Percentiles rank a stretch among this genome's conserved stretches.
phyloP scores from a whole-genome alignment of 1,140 invertebrate species.

The Trissolcus basalis region DNA sequence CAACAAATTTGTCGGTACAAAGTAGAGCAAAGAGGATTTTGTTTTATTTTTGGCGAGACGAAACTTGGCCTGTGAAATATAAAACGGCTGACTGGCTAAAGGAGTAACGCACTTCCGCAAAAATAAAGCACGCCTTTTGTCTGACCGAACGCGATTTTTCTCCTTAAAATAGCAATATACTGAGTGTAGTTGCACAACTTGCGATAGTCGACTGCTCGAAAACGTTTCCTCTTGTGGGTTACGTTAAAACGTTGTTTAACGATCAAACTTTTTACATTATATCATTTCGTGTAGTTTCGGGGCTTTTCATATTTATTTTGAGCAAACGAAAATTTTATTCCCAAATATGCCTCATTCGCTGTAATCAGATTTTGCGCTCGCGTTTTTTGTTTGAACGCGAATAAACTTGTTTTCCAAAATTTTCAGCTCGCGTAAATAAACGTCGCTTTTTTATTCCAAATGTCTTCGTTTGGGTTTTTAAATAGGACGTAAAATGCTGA shows the following conservation, averaged over 20 bases:
- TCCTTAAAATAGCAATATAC: conserved; percentile 51
- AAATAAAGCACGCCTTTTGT: conserved; percentile 42
- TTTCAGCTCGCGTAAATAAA: too few species aligned
- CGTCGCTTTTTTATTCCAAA: too few species aligned
- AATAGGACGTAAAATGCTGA: too few species aligned
- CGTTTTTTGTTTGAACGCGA: too few species aligned
- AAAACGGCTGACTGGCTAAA: conserved; percentile 17
- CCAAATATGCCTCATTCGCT: not conserved
- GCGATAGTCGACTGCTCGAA: conserved; percentile 12
- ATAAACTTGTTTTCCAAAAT: too few species aligned
- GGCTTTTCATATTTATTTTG: conserved; percentile 8
- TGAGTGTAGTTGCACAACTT: conserved; percentile 35
- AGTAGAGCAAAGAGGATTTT: too few species aligned
- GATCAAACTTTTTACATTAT: conserved; percentile 28
- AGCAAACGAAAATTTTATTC: conserved; percentile 2
- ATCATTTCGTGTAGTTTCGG: conserved; percentile 8
- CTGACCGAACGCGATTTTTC: conserved; percentile 46
- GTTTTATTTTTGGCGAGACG: not conserved
- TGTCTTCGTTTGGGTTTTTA: too few species aligned
- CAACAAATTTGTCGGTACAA: too few species aligned
- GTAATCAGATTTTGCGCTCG: too few species aligned
- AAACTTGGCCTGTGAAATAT: conserved; percentile 8
- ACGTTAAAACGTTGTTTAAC: conserved; percentile 22
- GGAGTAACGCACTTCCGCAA: conserved; percentile 33
- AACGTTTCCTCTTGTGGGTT: conserved; percentile 27